Evolutionary conservation across 2,797 vertebrate species (phyloP), one percentile per base, ranked within the genome.

Genomic region (Peromyscus attwateri): DNA sequence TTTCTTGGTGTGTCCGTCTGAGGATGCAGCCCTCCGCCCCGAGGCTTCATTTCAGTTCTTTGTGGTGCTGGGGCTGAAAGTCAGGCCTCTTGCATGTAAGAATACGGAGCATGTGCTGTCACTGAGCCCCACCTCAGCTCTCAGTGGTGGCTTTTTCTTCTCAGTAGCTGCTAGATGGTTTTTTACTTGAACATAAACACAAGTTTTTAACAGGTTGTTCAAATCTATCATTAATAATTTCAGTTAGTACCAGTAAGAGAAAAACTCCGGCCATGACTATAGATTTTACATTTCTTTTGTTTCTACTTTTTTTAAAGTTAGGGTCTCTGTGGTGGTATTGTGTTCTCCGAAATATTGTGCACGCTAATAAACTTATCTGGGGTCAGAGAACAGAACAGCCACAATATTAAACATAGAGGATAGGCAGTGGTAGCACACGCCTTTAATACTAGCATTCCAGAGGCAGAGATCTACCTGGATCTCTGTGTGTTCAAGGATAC

Each of bases 271-370:
- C 31, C 31, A 9, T 14, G 37, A 73, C 23, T 37, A 7, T 55
- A 68, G 29, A 62, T 87, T 87, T 94, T 94, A n/a, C 29, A 6
- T 85, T 94, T 91, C 21, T 88, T 57, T 66, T 88, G 92, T 90
- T 70, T 71, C 31, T 88, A 16, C 7, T 31, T 29, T 11, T 55
- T 12, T 19, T 43, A 0, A 83, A 62, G 57, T 64, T 84, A 68
- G 43, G 66, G 66, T 70, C 34, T 70, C 84, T 49, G 46, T 49
- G 46, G 46, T 49, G 46, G 46, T 49, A 49, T 49, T 49, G 46
- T 49, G 10, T 49, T 49, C 46, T 9, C 46, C 1, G 46, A 49
- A 49, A 49, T 49, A 49, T 49, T 49, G 46, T 49, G 46, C 46
- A 49, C 10, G 46, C 46, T 49, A 49, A 11, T 49, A 49, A 49